These are phyloP conservation scores for Oasisia sp. DNA, from an alignment of 2,888 invertebrate genomes.

Conservation along the genomic window DNA sequence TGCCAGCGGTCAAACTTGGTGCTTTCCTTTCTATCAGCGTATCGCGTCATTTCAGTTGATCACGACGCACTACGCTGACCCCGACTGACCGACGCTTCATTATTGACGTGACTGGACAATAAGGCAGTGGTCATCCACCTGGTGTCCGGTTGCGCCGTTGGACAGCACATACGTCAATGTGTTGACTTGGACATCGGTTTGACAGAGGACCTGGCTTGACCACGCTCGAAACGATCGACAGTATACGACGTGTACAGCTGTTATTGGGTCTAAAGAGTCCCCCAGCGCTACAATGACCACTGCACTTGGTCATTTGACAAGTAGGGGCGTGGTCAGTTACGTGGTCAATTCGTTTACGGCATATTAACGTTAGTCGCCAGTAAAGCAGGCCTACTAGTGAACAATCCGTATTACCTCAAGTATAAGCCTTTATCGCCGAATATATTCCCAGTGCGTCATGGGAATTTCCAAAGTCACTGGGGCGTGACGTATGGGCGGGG, in stretches of 20 bases:
- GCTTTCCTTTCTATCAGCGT: background rate
- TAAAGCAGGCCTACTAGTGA: background rate
- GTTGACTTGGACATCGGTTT: background rate
- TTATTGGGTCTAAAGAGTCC: background rate
- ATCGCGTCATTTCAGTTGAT: background rate
- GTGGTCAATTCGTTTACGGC: background rate
- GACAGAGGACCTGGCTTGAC: background rate
- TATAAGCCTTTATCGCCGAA: background rate
- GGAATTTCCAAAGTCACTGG: background rate
- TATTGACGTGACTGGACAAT: background rate
- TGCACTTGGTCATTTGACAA: background rate
- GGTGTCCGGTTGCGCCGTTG: background rate
- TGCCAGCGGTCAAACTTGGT: background rate
- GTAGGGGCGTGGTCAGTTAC: background rate
- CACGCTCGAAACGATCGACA: background rate
- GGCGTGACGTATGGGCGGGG: background rate
- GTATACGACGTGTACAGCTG: background rate
- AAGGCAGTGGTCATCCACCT: background rate
- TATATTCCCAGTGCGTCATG: background rate
- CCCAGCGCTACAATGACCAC: background rate
- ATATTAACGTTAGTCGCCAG: background rate
- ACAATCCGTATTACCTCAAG: too few relatives aligned
- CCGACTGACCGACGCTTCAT: background rate
- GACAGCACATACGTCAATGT: too few relatives aligned
- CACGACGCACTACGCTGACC: background rate